Conservation (phyloP, 2,888 invertebrate species). For the Galeruca laticollis region DNA sequence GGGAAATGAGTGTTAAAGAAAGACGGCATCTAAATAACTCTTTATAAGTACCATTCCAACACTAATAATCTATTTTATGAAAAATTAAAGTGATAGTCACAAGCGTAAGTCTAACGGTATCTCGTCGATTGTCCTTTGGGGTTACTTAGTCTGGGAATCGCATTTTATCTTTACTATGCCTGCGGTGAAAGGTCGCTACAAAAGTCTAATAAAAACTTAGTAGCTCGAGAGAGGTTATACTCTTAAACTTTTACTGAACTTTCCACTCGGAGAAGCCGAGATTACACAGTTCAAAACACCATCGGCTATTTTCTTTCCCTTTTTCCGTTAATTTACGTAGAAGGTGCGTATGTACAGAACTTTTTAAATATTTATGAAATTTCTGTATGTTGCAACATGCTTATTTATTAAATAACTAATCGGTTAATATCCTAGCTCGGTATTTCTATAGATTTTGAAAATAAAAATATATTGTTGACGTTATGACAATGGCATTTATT, state of each 20-base stretch:
- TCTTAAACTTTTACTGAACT: constrained; percentile 42
- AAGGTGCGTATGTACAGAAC: no score
- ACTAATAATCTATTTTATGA: constrained; percentile 20
- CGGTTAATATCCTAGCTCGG: no score
- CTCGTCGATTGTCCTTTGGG: constrained; percentile 27
- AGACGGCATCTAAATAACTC: constrained; percentile 5
- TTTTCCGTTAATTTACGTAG: constrained; percentile 30
- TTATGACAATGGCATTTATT: no score
- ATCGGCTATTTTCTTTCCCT: constrained; percentile 28
- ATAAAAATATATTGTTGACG: no score
- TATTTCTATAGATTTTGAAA: no score
- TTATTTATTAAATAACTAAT: no score
- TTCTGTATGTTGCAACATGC: constrained; percentile 6
- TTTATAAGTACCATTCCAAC: constrained; percentile 13
- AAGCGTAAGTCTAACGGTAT: constrained; percentile 1
- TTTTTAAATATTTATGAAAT: constrained; percentile 34
- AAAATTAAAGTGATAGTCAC: constrained; percentile 24
- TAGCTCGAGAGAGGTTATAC: constrained; percentile 42
- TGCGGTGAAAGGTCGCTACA: constrained; percentile 41
- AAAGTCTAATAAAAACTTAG: constrained; percentile 45
- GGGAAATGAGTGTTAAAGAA: not conserved
- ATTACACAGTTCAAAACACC: constrained; percentile 44
- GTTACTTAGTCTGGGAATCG: constrained; percentile 28
- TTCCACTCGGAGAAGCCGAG: constrained; percentile 42
- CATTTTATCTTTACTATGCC: constrained; percentile 38